A percentile compares a stretch with the other conserved stretches of the same genome.
Evolutionary conservation across 2,888 invertebrate genomes (phyloP).

Genomic region (Cyaniris semiargus): DNA sequence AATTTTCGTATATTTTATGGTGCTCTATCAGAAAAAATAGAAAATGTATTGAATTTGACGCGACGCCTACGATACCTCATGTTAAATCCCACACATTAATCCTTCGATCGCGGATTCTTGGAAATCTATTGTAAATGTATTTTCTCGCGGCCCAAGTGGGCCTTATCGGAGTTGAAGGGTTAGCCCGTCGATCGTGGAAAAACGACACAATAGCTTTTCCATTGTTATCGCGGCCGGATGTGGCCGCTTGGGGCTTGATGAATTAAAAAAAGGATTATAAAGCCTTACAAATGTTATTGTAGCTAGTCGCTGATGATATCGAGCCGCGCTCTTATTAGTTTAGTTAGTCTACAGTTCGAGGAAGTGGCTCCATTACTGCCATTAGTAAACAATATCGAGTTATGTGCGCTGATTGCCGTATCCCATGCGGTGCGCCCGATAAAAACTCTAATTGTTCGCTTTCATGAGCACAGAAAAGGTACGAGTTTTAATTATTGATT

Average conservation of each 20-base stretch:
- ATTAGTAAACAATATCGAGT: conserved; percentile 25
- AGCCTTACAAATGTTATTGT: neutral
- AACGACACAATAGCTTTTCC: too few species aligned
- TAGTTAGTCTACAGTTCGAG: neutral
- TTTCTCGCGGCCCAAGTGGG: too few species aligned
- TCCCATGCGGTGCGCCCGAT: neutral
- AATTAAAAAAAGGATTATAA: neutral
- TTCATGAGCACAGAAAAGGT: neutral
- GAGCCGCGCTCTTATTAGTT: conserved; percentile 12
- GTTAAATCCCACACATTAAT: too few species aligned
- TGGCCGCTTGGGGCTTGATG: too few species aligned
- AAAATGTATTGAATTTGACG: too few species aligned
- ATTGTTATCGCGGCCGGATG: too few species aligned
- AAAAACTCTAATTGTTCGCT: conserved; percentile 6
- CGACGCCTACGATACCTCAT: too few species aligned
- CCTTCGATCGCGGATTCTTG: too few species aligned
- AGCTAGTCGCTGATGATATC: neutral
- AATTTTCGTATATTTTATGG: neutral
- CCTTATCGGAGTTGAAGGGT: too few species aligned
- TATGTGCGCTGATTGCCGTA: conserved; percentile 15
- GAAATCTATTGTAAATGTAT: too few species aligned
- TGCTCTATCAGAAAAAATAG: too few species aligned
- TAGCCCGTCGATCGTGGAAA: too few species aligned
- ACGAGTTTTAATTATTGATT: neutral
- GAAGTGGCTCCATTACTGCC: conserved; percentile 16